Conservation (phyloP, 1,140 invertebrate species). For the Drosophila sp. region DNA sequence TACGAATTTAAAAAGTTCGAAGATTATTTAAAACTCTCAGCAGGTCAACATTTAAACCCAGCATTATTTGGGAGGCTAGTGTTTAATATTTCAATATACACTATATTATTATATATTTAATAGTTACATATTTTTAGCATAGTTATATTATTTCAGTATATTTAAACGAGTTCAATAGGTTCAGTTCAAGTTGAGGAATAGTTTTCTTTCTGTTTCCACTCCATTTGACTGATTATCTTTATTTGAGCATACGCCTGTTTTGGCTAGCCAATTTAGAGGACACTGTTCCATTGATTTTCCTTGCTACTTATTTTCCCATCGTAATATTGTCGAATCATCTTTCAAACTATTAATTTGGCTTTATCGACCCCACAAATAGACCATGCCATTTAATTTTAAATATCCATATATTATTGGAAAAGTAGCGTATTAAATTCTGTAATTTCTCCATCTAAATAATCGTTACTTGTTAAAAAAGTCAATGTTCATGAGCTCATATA, state of each 20-base stretch:
- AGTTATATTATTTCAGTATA: no score
- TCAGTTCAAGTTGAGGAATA: background rate
- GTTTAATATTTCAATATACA: no score
- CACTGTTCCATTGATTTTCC: conserved; percentile 28
- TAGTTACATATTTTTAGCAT: no score
- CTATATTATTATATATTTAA: no score
- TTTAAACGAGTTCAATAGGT: no score
- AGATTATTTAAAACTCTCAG: no score
- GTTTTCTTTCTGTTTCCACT: conserved; percentile 14
- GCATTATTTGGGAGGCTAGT: no score
- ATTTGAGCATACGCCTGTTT: conserved; percentile 56
- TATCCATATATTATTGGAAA: conserved; percentile 59
- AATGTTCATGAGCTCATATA: conserved; percentile 38
- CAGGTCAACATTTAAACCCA: no score
- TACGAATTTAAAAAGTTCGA: no score
- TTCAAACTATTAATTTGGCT: background rate
- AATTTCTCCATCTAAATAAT: background rate
- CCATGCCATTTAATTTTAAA: conserved; percentile 57
- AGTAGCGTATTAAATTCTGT: conserved; percentile 49
- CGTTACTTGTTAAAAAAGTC: conserved; percentile 28
- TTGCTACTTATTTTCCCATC: background rate
- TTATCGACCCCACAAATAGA: conserved; percentile 56
- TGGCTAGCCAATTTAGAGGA: conserved; percentile 61
- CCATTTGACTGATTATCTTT: conserved; percentile 27
- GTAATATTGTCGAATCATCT: background rate